Evolutionary conservation across 2,113 vertebrate species (phyloP), one percentile per base, ranked within the genome.

Genomic region (Periophthalmus modestus): DNA sequence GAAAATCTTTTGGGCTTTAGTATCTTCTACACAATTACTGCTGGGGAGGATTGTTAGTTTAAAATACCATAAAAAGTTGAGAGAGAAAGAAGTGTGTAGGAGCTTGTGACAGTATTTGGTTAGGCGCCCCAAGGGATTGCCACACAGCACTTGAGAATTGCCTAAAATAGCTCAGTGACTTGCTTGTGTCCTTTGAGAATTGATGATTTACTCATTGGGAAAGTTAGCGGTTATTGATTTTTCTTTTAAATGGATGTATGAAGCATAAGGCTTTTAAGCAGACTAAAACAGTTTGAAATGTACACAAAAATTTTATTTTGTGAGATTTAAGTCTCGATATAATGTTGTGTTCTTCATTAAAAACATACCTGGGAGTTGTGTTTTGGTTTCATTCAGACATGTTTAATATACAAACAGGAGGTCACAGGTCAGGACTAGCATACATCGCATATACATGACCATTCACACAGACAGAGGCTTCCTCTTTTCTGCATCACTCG

Each of bases 101-200:
- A 55, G 71, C 52, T 71, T 69, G 69, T 66, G 79, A 86, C 73
- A 88, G 79, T 85, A 86, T 84, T 90, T 86, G 86, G 82, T 87
- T 86, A 84, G 79, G 24, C 73, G 68, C 67, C 84, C 82, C 84
- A 68, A 55, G 81, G 77, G 86, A 87, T 82, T 78, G 81, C 83
- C 72, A n/a, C 76, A 76, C 68, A 39, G 72, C 80, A 79, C 85
- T 86, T 82, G 78, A 76, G 75, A 86, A 88, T 47, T 71, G 75
- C 81, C 85, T 72, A 80, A 89, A 90, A 90, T 89, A 92, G 87
- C 79, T 65, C 36, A 19, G n/a, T 72, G 79, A 79, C 72, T 84
- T 70, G 77, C 72, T 84, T 68, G 77, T 77, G 82, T 87, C 86
- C 72, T 84, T 82, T 85, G 84, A 83, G 82, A 89, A 82, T 74